Conservation (phyloP, 1,140 invertebrate genomes). For the Drosophila rhopaloa region DNA sequence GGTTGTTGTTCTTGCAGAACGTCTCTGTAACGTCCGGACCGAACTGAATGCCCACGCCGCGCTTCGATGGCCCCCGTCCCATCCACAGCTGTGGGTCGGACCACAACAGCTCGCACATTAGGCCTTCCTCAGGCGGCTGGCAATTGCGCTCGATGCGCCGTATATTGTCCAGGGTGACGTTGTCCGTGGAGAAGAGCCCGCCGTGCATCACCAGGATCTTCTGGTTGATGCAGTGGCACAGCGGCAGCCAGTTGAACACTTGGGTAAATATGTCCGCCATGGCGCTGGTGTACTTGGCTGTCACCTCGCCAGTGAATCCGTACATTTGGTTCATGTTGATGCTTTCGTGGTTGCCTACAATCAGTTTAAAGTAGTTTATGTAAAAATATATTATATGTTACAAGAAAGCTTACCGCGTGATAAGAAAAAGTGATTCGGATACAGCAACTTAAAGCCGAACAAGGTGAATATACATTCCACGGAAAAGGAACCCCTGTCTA, state of each 20-base stretch:
- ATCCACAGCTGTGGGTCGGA: conserved; percentile 96
- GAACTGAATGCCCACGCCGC: conserved; percentile 99
- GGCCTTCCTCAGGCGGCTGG: conserved; percentile 98
- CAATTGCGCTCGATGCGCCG: conserved; percentile 94
- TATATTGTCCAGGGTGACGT: conserved; percentile 96
- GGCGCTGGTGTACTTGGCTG: conserved; percentile 95
- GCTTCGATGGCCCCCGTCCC: conserved; percentile 96
- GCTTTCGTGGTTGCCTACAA: conserved; percentile 98
- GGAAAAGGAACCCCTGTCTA: conserved; percentile 99
- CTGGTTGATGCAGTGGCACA: conserved; percentile 97
- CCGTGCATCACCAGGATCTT: conserved; percentile 98
- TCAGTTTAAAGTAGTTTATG: neutral
- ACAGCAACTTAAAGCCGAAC: conserved; percentile 98
- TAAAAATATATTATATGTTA: too few species aligned
- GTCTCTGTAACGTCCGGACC: conserved; percentile 97
- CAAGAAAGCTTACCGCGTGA: conserved; percentile 91
- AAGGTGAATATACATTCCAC: conserved; percentile 99
- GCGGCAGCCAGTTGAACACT: conserved; percentile 98
- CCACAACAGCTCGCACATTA: conserved; percentile 99
- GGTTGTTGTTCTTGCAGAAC: conserved; percentile 93
- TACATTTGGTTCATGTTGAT: conserved; percentile 99
- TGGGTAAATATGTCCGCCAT: conserved; percentile 99
- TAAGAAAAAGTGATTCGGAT: conserved; percentile 99
- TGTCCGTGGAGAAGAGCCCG: conserved; percentile 95
- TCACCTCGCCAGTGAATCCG: conserved; percentile 99